Percentiles rank a stretch among this genome's conserved stretches.
phyloP scores from a whole-genome alignment of 2,797 vertebrate species.

The Brotogeris chrysoptera region DNA sequence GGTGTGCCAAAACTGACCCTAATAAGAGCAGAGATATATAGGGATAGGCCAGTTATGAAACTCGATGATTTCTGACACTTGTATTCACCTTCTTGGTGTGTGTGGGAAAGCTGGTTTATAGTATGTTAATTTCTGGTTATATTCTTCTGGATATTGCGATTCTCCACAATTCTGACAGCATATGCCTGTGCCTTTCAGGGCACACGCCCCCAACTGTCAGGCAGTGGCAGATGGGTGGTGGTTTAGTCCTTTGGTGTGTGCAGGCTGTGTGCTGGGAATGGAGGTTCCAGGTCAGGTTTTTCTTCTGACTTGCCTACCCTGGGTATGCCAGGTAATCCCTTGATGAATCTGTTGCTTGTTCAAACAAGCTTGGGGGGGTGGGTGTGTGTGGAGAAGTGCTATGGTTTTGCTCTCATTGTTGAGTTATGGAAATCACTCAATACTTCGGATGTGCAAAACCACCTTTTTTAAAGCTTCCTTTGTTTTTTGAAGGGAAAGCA shows the following conservation, averaged over 20 bases:
- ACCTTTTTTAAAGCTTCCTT: background rate
- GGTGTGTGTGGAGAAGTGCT: background rate
- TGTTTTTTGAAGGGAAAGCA: background rate
- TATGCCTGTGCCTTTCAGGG: background rate
- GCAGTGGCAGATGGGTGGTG: background rate
- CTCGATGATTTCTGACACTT: background rate
- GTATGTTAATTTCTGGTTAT: background rate
- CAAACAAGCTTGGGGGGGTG: background rate
- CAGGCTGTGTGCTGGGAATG: background rate
- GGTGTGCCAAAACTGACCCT: background rate
- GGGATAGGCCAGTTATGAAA: background rate
- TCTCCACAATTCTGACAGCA: background rate
- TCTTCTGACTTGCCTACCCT: background rate
- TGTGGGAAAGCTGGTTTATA: rapidly evolving
- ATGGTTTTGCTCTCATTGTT: background rate
- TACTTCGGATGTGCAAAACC: background rate
- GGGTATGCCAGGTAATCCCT: slow-evolving; percentile 32
- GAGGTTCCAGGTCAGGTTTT: slow-evolving; percentile 56
- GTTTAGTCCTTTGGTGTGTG: background rate
- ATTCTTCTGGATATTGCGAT: background rate
- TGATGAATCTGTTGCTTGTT: slow-evolving; percentile 54
- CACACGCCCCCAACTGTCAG: background rate
- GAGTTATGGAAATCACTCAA: background rate
- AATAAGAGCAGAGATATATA: rapidly evolving
- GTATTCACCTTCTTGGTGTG: background rate